Evolutionary conservation across 2,797 vertebrate genomes (phyloP).

Genomic region (Mus caroli): DNA sequence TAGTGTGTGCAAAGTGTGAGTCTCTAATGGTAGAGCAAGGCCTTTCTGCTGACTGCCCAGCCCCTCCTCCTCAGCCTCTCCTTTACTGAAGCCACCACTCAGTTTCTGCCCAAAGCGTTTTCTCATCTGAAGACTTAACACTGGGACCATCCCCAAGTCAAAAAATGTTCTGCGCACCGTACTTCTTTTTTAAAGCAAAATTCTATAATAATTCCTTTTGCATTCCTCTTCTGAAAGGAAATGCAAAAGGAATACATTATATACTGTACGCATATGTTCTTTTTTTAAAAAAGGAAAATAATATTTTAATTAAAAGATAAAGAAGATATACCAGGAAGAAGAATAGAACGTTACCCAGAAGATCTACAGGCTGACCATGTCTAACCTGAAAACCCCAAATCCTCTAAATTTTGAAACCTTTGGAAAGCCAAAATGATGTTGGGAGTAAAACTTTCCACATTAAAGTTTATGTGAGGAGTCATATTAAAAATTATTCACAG

Average conservation of each 20-base stretch:
- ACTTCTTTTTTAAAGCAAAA: not conserved
- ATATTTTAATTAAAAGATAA: slow-evolving; percentile 16
- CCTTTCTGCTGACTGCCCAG: not conserved
- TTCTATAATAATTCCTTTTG: not conserved
- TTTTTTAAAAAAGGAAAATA: not conserved
- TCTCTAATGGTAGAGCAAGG: not conserved
- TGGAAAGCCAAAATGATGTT: not conserved
- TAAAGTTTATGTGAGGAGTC: not conserved
- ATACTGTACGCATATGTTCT: not conserved
- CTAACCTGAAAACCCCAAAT: not conserved
- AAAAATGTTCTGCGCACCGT: not conserved
- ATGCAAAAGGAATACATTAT: not conserved
- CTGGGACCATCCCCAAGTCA: not conserved
- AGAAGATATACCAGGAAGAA: not conserved
- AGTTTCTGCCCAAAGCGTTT: not conserved
- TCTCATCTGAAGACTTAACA: not conserved
- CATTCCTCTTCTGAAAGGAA: not conserved
- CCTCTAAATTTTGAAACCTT: not conserved
- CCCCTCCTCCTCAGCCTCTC: not conserved
- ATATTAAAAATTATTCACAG: not conserved
- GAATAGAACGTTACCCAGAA: not conserved
- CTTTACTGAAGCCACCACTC: not conserved
- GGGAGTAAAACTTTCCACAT: not conserved
- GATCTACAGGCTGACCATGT: too few relatives aligned
- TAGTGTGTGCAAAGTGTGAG: not conserved